Evolutionary conservation across 2,888 invertebrate species (phyloP).

Genomic region (Lasioglossum marginatum): DNA sequence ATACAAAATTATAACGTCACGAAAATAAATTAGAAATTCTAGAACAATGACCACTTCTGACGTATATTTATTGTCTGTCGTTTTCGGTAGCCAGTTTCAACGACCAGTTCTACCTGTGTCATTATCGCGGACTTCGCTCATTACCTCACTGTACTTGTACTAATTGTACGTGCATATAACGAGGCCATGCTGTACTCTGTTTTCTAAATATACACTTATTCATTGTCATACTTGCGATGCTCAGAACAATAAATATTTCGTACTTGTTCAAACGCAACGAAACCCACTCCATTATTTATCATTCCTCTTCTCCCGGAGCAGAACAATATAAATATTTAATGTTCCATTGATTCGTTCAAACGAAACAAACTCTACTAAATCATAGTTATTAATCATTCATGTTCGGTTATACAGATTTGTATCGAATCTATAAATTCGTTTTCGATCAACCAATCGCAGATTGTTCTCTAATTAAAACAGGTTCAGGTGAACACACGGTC

Average conservation of each 20-base stretch:
- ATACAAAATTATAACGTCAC: too few relatives aligned
- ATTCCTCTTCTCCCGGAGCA: not conserved
- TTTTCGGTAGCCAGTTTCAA: not conserved
- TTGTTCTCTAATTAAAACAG: not conserved
- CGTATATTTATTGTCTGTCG: not conserved
- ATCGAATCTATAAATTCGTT: not conserved
- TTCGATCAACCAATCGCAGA: not conserved
- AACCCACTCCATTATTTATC: not conserved
- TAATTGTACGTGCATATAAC: not conserved
- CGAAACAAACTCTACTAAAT: not conserved
- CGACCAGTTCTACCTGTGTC: not conserved
- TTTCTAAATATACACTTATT: conserved; percentile 3
- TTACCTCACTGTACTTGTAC: not conserved
- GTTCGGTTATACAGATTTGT: not conserved
- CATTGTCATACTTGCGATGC: not conserved
- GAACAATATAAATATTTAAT: not conserved
- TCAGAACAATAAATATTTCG: not conserved
- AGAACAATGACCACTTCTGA: not conserved
- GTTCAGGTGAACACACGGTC: not conserved
- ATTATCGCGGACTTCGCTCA: not conserved
- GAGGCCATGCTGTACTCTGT: not conserved
- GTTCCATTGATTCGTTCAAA: not conserved
- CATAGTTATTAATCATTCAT: not conserved
- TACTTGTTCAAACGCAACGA: not conserved
- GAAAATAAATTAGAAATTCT: too few relatives aligned